Evolutionary conservation across 92 coral and sea anemone genomes (phyloP).

Genomic region (Phenganax subtilis): DNA sequence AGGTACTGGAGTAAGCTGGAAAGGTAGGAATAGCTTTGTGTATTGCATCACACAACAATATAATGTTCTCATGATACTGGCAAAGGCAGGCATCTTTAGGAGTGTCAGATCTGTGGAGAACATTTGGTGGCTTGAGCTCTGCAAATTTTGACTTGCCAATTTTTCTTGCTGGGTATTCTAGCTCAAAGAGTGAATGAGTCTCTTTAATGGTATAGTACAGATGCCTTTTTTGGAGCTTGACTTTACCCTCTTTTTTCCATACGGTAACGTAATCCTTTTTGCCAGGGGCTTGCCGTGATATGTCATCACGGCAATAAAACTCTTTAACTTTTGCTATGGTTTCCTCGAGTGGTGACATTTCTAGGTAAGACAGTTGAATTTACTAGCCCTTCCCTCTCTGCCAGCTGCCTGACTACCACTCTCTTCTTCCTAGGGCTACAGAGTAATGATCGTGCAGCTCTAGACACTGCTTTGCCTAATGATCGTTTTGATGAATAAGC

Average conservation of each 20-base stretch:
- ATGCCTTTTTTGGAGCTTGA: conserved; percentile 51
- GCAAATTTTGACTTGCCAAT: conserved; percentile 49
- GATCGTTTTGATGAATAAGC: conserved; percentile 21
- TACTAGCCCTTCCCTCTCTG: conserved; percentile 44
- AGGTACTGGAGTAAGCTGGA: conserved; percentile 15
- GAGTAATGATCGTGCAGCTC: conserved; percentile 42
- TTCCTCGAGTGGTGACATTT: conserved; percentile 37
- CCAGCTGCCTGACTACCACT: conserved; percentile 45
- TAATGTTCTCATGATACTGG: conserved; percentile 41
- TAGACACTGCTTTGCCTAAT: conserved; percentile 48
- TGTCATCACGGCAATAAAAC: conserved; percentile 41
- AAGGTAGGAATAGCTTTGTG: conserved; percentile 27
- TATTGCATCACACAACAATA: conserved; percentile 37
- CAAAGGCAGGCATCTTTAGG: not conserved
- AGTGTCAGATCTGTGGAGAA: conserved; percentile 47
- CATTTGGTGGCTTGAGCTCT: conserved; percentile 45
- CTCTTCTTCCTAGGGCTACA: conserved; percentile 47
- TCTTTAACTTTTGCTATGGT: conserved; percentile 37
- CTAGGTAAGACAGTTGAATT: conserved; percentile 43
- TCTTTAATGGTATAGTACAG: conserved; percentile 46
- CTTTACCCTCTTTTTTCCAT: conserved; percentile 45
- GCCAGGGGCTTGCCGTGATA: conserved; percentile 50
- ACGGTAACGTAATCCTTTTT: conserved; percentile 41
- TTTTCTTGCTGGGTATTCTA: conserved; percentile 42
- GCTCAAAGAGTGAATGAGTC: conserved; percentile 46